These are phyloP conservation scores for Ganaspis sp. DNA, from an alignment of 1,140 invertebrate genomes.

Conservation along the genomic window DNA sequence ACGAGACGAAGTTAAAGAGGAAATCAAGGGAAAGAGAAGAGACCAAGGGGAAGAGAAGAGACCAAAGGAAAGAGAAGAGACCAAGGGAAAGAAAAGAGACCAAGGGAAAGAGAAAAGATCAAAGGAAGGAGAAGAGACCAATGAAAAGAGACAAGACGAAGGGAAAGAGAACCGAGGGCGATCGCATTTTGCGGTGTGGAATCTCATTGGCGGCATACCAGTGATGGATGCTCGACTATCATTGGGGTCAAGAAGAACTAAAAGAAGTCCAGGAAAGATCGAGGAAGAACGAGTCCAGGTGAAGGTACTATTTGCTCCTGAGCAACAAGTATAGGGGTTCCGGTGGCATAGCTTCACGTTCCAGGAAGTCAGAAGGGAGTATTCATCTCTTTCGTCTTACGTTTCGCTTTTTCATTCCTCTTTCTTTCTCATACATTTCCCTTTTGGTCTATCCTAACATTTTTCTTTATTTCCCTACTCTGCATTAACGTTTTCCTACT, in stretches of 20 bases:
- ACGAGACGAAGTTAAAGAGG: background rate
- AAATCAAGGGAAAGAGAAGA: constrained; percentile 34
- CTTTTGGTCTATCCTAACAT: background rate
- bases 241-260: constrained; percentile 31
- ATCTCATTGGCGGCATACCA: constrained; percentile 22
- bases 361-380: constrained; percentile 7
- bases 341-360: constrained; percentile 18
- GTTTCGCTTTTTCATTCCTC: background rate
- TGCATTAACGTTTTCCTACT: too few species aligned
- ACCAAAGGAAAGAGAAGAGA: constrained; percentile 39
- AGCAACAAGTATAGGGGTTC: constrained; percentile 25
- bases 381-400: background rate
- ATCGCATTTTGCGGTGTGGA: constrained; percentile 31
- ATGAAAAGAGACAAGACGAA: constrained; percentile 31
- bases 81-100: background rate
- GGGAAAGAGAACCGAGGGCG: constrained; percentile 40
- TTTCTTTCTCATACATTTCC: background rate
- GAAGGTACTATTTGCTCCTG: constrained; percentile 17
- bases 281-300: constrained; percentile 21
- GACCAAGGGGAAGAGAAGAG: constrained; percentile 36
- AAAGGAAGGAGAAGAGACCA: constrained; percentile 34
- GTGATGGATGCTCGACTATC: constrained; percentile 27
- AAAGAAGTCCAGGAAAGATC: constrained; percentile 28
- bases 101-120: too few species aligned
- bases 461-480: background rate